Base-by-base conservation (phyloP, 2,113 vertebrate genomes). In the Siphamia tubifer region DNA sequence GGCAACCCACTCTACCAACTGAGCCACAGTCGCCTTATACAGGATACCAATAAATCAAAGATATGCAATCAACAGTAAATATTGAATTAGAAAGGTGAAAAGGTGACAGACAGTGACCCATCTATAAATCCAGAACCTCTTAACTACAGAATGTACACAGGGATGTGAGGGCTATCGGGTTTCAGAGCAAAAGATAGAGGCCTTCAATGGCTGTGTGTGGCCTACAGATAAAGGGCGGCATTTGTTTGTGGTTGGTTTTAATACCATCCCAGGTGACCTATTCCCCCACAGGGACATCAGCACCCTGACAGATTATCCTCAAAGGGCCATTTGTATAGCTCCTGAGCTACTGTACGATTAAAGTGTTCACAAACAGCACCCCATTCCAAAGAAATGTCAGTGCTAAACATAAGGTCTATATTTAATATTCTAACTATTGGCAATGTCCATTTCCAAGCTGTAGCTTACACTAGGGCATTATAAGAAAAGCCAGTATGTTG, bases 191-290 rank as follows among this genome's bases (percentile, higher is more conserved):
- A 3, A 53, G 67, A 88, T 64, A 68, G 43, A 58, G 53, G 49
- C 67, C 36, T 49, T 58, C 38, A 48, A 55, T 51, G 67, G 61
- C 53, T 27, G 42, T 47, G 63, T 90, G 85, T 65, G 62, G 75
- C 40, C 62, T 10, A 63, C 57, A 77, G 85, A 86, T 90, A 87
- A 90, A 85, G 74, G 79, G 49, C 73, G 68, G 66, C 23, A 44
- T 86, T 89, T 83, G 79, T 82, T 87, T 86, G 83, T 81, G 84
- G 83, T 86, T 54, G 36, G 63, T 75, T 82, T 80, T 76, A 78
- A 77, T 80, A 77, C 54, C 81, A 55, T 67, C 40, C 60, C 13
- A 13, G 63, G 25, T 57, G 66, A 82, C 80, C 73, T 77, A 60
- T 62, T 45, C 61, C 57, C 55, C 51, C 36, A 43, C 55, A 28